Evolutionary conservation across 2,113 vertebrate genomes (phyloP).

Genomic region (Mus pahari): DNA sequence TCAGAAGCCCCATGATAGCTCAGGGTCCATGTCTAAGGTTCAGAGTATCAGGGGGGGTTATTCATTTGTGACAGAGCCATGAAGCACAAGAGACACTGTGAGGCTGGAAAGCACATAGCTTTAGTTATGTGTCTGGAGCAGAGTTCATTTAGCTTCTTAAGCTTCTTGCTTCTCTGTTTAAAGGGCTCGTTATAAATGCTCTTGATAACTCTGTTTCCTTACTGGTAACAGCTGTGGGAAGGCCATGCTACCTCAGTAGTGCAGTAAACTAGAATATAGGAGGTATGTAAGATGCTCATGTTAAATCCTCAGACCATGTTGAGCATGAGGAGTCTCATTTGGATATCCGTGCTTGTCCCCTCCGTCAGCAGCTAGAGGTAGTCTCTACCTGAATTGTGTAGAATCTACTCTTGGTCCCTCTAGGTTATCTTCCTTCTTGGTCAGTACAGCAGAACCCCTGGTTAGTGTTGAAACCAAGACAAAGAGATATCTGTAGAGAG

Average conservation of each 20-base stretch:
- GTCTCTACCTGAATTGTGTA: background rate
- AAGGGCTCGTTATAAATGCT: background rate
- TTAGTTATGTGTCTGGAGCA: background rate
- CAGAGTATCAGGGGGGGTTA: background rate
- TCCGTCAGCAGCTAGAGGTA: background rate
- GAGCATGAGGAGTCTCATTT: background rate
- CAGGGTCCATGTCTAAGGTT: background rate
- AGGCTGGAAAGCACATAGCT: background rate
- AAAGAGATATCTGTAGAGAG: background rate
- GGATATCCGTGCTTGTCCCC: background rate
- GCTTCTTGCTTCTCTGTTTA: background rate
- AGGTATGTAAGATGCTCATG: background rate
- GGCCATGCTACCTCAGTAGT: background rate
- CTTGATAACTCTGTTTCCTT: background rate
- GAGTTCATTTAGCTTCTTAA: background rate
- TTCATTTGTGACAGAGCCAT: background rate
- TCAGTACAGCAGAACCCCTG: background rate
- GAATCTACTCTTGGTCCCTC: background rate
- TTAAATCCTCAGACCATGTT: background rate
- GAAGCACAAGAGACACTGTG: background rate
- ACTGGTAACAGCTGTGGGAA: background rate
- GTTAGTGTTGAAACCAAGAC: constrained; percentile 19
- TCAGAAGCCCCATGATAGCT: background rate
- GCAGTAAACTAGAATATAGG: background rate
- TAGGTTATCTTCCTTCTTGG: background rate